Evolutionary conservation across 1,140 invertebrate species (phyloP), one percentile per base, ranked within the genome.

Genomic region (Dinothrombium tinctorium): DNA sequence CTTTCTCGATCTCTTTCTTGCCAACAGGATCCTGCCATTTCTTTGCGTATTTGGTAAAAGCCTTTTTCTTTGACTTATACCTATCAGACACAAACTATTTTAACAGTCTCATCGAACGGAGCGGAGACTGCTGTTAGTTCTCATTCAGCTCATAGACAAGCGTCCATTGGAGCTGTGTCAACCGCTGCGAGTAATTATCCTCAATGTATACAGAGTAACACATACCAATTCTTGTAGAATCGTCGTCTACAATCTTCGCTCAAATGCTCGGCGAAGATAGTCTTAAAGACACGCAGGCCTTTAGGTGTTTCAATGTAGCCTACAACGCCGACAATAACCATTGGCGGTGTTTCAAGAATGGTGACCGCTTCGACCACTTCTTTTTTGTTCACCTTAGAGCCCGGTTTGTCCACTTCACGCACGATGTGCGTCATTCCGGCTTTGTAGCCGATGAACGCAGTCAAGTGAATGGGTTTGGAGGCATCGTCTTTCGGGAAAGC

Each of bases 41-140:
- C 68, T 95, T 95, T 55, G 80, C 77, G 41, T 82, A 73, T 62
- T 98, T 98, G 44, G 86, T 87, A 62, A 98, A 99, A 50, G 94
- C 94, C 82, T 95, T 96, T 83, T 96, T 98, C 73, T 98, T 95
- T 58, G 82, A 90, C 63, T 89, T 87, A 66, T 90, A 95, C 94
- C 92, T 98, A 49, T 55, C n/a, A 29, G 9, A n/a, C n/a, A 9
- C n/a, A 29, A 29, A 29, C 28, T 9, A 9, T 29, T 29, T 9
- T 29, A 29, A n/a, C 28, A 29, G 28, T 9, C 28, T 29, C 8
- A n/a, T n/a, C n/a, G 8, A 29, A 29, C n/a, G n/a, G n/a, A n/a
- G n/a, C n/a, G n/a, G n/a, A n/a, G n/a, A n/a, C n/a, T n/a, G n/a
- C n/a, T n/a, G n/a, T n/a, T n/a, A n/a, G n/a, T n/a, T n/a, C n/a